Base-by-base conservation (phyloP, 2,113 vertebrate species). In the Toxostoma redivivum region DNA sequence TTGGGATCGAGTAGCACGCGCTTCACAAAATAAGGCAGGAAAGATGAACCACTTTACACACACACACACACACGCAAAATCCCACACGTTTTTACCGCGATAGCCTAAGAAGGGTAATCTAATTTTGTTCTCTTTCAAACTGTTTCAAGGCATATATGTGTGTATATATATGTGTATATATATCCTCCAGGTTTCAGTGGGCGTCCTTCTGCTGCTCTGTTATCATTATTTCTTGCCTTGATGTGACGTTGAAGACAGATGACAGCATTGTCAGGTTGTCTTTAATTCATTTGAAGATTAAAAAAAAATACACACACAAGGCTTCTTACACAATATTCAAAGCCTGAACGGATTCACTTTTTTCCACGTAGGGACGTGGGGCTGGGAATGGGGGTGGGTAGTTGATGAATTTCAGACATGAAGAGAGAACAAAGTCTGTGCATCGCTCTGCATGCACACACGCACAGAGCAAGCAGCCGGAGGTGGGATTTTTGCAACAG, bases 201-300 rank as follows among this genome's bases (percentile, higher is more conserved):
- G 98, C 85, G 94, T 96, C 95, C 96, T 97, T 97, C 95, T 96
- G 92, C 94, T 86, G 81, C 97, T 96, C 93, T 95, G 96, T 97
- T 97, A 97, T 95, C 95, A 96, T 97, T 96, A 95, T 96, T 97
- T 95, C 92, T 95, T 92, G 90, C 90, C 97, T 97, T 97, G 96
- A 97, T 94, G 97, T 97, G 96, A 97, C 96, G 96, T 87, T 97
- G 96, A 97, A 97, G 97, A 95, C 95, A 92, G 97, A 97, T 97
- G 97, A 97, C 97, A 96, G 96, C 94, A 97, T 97, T 97, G 97
- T 97, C 97, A 97, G 94, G 90, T 96, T 96, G 97, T 96, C 98
- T 97, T 97, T 96, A 97, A 97, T 97, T 97, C 97, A 97, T 97
- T 76, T 95, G 90, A 95, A 95, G 95, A 97, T 66, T 70, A 0